Conservation (phyloP, 1,140 invertebrate species). For the Andricus grossulariae region DNA sequence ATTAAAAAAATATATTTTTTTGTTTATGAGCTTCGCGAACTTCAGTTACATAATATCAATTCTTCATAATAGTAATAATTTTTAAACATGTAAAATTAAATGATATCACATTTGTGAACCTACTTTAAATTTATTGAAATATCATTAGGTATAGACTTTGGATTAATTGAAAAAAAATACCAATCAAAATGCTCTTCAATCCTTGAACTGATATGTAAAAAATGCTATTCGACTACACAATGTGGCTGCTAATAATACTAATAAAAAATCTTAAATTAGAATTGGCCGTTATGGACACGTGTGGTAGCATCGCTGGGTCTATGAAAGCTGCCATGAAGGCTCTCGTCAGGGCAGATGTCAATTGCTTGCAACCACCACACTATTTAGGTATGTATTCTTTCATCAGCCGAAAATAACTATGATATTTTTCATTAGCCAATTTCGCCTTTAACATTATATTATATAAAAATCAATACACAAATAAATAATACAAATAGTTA, state of each 20-base stretch:
- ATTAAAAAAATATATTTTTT: too few species aligned
- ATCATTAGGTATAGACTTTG: conserved; percentile 6
- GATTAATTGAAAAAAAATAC: conserved; percentile 7
- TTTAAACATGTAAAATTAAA: too few species aligned
- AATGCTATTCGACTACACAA: too few species aligned
- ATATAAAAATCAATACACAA: too few species aligned
- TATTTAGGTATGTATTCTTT: conserved; percentile 63
- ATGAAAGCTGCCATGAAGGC: conserved; percentile 70
- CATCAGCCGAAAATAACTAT: conserved; percentile 16
- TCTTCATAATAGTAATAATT: too few species aligned
- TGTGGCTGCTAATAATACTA: neutral
- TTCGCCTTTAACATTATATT: too few species aligned
- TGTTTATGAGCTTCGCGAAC: too few species aligned
- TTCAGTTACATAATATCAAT: too few species aligned
- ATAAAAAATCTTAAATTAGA: conserved; percentile 26
- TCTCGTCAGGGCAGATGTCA: conserved; percentile 66
- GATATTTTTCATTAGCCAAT: neutral
- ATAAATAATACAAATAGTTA: too few species aligned
- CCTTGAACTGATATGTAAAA: neutral
- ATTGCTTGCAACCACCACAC: conserved; percentile 69
- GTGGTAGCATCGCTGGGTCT: conserved; percentile 66
- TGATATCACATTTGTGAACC: too few species aligned
- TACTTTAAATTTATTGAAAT: neutral
- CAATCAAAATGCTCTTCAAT: conserved; percentile 14
- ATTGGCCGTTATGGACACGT: conserved; percentile 66